Base-by-base conservation (phyloP, 2,113 vertebrate genomes). In the Chrysemys picta region DNA sequence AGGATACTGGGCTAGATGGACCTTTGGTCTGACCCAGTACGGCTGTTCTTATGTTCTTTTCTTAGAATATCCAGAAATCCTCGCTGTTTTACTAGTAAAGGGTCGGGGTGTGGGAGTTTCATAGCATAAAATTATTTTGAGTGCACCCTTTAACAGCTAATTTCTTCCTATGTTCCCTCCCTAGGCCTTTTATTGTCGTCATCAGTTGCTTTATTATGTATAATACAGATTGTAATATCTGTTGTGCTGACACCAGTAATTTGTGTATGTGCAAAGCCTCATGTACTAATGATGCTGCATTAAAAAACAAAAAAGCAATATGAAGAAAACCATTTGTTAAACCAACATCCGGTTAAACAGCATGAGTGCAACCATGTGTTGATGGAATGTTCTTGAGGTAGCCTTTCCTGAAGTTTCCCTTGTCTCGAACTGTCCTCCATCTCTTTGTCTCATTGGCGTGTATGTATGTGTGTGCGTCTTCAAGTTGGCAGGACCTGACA, bases 61-160 rank as follows among this genome's bases (percentile, higher is more conserved):
- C 45, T 45, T 45, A 45, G 45, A 88, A 47, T 76, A 89, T 69
- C 11, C n/a, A 92, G 83, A 84, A 92, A 72, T 65, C 5, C 0
- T 1, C 31, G 17, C 85, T 88, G 5, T 84, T 94, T 31, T 84
- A 22, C 75, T 62, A 86, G 78, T 22, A 76, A 92, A 84, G 13
- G 14, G 53, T 25, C 24, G 0, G 2, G 65, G 29, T 52, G 0
- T 1, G 13, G 42, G 72, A 80, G 24, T 45, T 19, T 59, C 27
- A 29, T 29, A 59, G 11, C 25, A 12, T 27, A 59, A 59, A 25
- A 69, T 9, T 35, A 69, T 69, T 69, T n/a, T n/a, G 62, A n/a
- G 35, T 69, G 16, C 13, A 69, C 7, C 14, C 57, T 29, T 29
- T 29, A 59, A 56, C 54, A 56, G 8, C 52, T 53, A 29, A 12